Evolutionary conservation across 2,113 vertebrate species (phyloP), one percentile per base, ranked within the genome.

Genomic region (Rhea pennata): DNA sequence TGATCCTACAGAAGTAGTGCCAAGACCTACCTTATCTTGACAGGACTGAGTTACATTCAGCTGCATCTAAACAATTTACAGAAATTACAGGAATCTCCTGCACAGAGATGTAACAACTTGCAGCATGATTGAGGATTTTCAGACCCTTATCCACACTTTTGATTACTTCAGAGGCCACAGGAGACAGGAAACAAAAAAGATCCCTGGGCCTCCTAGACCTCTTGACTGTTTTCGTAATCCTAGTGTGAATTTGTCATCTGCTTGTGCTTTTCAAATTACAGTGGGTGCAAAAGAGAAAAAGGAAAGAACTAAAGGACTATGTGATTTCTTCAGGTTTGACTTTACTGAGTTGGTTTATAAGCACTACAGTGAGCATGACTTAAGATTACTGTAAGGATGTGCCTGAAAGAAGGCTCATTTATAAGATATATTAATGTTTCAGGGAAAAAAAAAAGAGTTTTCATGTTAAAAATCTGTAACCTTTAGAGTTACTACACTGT

Each of bases 21-120:
- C 94, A 96, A 91, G 36, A 33, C 9, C 91, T 91, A 80, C 59
- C 44, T 90, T 96, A 95, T 97, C 95, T 95, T 90, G 91, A 93
- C 87, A 77, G 80, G 90, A 46, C 71, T 80, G 67, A 67, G n/a
- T 88, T 92, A 62, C 40, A 29, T 90, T 90, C 67, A 75, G 29
- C 74, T 95, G 78, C 81, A 85, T 88, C 78, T 89, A 50, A 79
- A 7, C 87, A 95, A 73, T 7, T 90, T 76, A 82, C n/a, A 85
- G 91, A 92, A 93, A 53, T 48, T 73, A 44, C 1, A 5, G 29
- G 48, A 50, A 51, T 5, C 33, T 90, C 36, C 58, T 44, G 33
- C 53, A 79, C 73, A 90, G 73, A 88, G 40, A 62, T 89, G 64
- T 83, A 90, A 73, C 46, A 76, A 42, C 82, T 85, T 93, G 82